A percentile compares a stretch with the other conserved stretches of the same genome.
Evolutionary conservation across 2,888 invertebrate species (phyloP).

Genomic region (Eilema griseolum): DNA sequence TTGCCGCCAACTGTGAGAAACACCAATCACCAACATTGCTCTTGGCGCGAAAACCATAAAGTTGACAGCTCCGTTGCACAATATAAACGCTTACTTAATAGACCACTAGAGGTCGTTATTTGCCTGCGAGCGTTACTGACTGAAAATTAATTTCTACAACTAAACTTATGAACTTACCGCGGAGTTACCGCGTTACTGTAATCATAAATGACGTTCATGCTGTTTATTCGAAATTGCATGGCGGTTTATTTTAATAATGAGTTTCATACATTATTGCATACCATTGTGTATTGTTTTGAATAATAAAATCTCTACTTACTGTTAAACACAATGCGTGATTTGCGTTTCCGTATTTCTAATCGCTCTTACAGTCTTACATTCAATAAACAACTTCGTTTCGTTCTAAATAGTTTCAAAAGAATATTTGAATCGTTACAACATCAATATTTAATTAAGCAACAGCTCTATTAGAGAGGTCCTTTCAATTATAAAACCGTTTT

Average conservation of each 20-base stretch:
- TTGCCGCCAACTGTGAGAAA: no score
- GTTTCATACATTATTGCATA: constrained; percentile 36
- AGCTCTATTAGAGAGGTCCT: constrained; percentile 25
- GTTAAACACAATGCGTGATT: neutral
- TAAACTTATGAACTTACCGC: constrained; percentile 46
- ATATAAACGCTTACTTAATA: constrained; percentile 32
- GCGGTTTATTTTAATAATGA: constrained; percentile 38
- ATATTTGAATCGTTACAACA: constrained; percentile 11
- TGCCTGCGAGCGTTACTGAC: constrained; percentile 39
- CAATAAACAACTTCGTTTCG: neutral
- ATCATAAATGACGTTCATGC: constrained; percentile 58
- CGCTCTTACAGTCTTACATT: neutral
- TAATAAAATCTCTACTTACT: constrained; percentile 2
- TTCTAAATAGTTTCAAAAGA: neutral
- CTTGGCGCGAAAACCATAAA: constrained; percentile 42
- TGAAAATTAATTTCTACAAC: constrained; percentile 39
- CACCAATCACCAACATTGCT: neutral
- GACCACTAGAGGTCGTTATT: constrained; percentile 50
- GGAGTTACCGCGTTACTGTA: constrained; percentile 57
- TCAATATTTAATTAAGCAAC: constrained; percentile 36
- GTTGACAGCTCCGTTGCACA: constrained; percentile 34
- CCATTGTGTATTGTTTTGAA: constrained; percentile 15
- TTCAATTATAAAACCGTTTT: constrained; percentile 30
- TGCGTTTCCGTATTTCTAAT: constrained; percentile 5
- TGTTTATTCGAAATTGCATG: constrained; percentile 47